A percentile compares a stretch with the other conserved stretches of the same genome.
Conservation (phyloP, 2,113 vertebrate species). For the Reinhardtius hippoglossoides region DNA sequence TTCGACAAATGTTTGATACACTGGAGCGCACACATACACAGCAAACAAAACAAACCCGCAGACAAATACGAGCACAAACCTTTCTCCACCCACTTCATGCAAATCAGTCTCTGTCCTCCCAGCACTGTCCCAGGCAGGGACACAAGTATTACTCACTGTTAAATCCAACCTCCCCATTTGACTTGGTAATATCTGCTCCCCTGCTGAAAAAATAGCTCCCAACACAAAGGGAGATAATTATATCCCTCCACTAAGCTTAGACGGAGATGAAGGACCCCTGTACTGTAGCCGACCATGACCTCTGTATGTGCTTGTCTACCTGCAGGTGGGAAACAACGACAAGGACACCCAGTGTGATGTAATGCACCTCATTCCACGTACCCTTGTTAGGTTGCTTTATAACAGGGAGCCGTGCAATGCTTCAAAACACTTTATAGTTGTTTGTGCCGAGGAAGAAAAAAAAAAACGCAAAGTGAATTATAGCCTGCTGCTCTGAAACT, state of each 20-base stretch:
- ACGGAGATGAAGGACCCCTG: conserved; percentile 61
- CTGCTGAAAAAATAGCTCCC: conserved; percentile 66
- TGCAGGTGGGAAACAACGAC: conserved; percentile 62
- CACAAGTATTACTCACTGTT: conserved; percentile 65
- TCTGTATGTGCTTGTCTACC: conserved; percentile 50
- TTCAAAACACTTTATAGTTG: conserved; percentile 19
- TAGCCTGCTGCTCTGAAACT: conserved; percentile 2
- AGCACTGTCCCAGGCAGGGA: conserved; percentile 43
- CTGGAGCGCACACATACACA: background rate
- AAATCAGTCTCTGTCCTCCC: conserved; percentile 60
- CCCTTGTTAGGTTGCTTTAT: conserved; percentile 38
- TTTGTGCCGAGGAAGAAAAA: background rate
- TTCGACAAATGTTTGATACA: background rate
- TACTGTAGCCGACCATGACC: conserved; percentile 61
- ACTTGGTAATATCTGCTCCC: conserved; percentile 78
- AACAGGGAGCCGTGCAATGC: background rate
- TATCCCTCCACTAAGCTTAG: conserved; percentile 60
- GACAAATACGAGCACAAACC: conserved; percentile 13
- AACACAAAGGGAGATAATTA: conserved; percentile 78
- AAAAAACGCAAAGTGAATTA: background rate
- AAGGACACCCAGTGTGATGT: conserved; percentile 62
- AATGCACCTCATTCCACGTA: conserved; percentile 39
- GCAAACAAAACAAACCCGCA: conserved; percentile 8
- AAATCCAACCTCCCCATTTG: conserved; percentile 75
- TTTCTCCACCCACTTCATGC: conserved; percentile 45